phyloP scores from a whole-genome alignment of 2,113 vertebrate species.

The Syngnathus scovelli region DNA sequence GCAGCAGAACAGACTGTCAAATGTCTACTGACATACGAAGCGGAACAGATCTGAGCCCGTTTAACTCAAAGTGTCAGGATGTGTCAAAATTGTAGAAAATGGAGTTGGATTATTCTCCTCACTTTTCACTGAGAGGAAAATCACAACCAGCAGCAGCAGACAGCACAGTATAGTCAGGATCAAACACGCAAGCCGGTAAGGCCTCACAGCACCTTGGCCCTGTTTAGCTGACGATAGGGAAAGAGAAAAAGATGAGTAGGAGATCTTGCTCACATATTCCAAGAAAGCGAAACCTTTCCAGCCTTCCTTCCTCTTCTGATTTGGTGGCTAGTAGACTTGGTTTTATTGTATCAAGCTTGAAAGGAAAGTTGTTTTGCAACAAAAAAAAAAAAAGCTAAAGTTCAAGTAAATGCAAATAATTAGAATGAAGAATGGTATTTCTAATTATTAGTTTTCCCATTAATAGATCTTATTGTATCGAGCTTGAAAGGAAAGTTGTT shows the following conservation, averaged over 20 bases:
- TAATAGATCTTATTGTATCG: too few relatives aligned
- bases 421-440: too few relatives aligned
- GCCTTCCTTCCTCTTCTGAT: conserved; percentile 34
- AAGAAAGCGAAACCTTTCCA: background rate
- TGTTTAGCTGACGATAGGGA: conserved; percentile 24
- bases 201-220: conserved; percentile 4
- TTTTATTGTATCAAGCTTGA: background rate
- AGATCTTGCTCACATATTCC: background rate
- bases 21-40: too few relatives aligned
- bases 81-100: conserved; percentile 4
- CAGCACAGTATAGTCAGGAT: conserved; percentile 48
- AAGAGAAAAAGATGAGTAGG: background rate
- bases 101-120: conserved; percentile 25
- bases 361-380: background rate
- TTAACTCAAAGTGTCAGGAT: too few relatives aligned
- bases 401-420: background rate
- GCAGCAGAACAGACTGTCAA: too few relatives aligned
- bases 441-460: too few relatives aligned
- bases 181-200: conserved; percentile 40
- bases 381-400: background rate
- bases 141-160: conserved; percentile 44
- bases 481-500: too few relatives aligned
- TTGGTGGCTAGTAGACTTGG: conserved; percentile 12
- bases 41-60: too few relatives aligned
- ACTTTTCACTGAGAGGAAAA: conserved; percentile 53